These are phyloP conservation scores for Sarcophaga carnaria DNA, from an alignment of 2,888 invertebrate species.

Conservation along the genomic window DNA sequence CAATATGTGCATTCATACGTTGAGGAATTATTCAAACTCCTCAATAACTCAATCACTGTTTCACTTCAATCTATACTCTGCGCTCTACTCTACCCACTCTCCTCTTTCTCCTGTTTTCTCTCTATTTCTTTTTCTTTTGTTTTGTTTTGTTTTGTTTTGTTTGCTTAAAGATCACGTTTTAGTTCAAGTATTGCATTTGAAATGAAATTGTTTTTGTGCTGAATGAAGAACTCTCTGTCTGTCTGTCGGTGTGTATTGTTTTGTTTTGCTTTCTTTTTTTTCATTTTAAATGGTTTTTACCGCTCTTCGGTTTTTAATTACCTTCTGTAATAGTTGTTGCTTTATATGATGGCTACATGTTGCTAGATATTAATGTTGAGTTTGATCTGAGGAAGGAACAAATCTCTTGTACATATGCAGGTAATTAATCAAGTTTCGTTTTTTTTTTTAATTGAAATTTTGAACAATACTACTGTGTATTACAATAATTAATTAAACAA, in stretches of 20 bases:
- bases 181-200: background rate
- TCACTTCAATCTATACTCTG: no score
- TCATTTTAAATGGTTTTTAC: background rate
- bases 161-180: conserved; percentile 20
- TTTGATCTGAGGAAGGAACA: no score
- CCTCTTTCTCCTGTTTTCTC: background rate
- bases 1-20: conserved; percentile 65
- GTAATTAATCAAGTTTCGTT: no score
- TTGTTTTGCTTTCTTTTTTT: background rate
- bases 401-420: no score
- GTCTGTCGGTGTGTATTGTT: background rate
- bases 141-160: conserved; percentile 50
- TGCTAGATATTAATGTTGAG: no score
- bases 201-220: background rate
- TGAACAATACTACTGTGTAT: no score
- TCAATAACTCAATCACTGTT: background rate
- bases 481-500: no score
- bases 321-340: no score
- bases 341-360: no score
- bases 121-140: background rate
- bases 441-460: no score
- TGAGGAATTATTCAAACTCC: conserved; percentile 45
- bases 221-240: background rate
- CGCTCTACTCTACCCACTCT: background rate
- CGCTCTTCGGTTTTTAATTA: background rate